Conservation (phyloP, 2,797 vertebrate species). For the Phoeniculus purpureus region DNA sequence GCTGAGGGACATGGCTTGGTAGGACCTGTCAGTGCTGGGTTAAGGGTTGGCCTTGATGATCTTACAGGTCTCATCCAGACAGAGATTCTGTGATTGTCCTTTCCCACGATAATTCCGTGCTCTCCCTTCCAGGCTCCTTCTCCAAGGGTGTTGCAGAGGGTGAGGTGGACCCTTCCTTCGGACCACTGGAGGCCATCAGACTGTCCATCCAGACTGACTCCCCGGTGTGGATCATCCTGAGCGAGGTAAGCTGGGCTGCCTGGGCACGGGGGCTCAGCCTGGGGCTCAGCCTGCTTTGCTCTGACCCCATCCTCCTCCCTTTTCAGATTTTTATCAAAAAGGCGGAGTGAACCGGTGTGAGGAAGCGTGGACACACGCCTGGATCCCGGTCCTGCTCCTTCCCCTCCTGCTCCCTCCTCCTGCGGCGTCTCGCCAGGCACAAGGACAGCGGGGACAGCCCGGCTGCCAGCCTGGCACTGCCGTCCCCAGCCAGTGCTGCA, state of each 20-base stretch:
- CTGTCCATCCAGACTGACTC: slow-evolving; percentile 93
- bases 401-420: neutral
- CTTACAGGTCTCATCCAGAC: too few relatives aligned
- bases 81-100: too few relatives aligned
- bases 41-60: too few relatives aligned
- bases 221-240: slow-evolving; percentile 93
- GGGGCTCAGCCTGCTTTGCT: rapidly evolving
- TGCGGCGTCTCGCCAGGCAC: neutral
- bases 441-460: neutral
- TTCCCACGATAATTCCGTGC: neutral
- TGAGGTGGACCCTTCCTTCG: slow-evolving; percentile 91
- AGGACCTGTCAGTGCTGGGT: too few relatives aligned
- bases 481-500: neutral
- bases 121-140: slow-evolving; percentile 84
- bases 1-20: too few relatives aligned
- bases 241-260: neutral
- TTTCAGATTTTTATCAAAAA: slow-evolving; percentile 84
- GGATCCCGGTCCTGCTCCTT: slow-evolving; percentile 29
- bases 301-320: neutral
- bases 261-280: rapidly evolving
- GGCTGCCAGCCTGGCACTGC: neutral
- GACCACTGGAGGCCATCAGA: slow-evolving; percentile 92
- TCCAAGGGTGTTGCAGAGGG: slow-evolving; percentile 92
- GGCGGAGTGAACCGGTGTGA: slow-evolving; percentile 67
- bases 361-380: neutral